Conservation (phyloP, 2,797 vertebrate genomes). For the Sitta carolinensis region DNA sequence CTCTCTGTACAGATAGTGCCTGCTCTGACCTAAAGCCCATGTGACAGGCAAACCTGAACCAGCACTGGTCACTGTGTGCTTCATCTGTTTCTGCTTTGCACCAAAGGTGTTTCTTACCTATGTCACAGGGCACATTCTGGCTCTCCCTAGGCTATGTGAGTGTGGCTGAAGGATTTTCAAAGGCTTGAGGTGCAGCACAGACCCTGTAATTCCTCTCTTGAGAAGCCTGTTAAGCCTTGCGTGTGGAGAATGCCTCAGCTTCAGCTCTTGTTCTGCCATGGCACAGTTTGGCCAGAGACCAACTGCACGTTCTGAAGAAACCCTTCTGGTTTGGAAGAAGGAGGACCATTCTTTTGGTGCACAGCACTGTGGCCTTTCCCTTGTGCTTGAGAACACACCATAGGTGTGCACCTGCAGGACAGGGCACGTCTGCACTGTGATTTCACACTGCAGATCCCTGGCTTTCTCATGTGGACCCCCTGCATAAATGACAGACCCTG, state of each 20-base stretch:
- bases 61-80: rapidly evolving
- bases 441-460: background rate
- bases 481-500: background rate
- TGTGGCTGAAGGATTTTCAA: background rate
- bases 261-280: background rate
- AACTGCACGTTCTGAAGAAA: background rate
- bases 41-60: background rate
- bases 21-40: background rate
- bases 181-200: background rate
- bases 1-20: background rate
- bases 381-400: background rate
- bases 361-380: background rate
- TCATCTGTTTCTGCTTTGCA: background rate
- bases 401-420: background rate
- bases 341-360: background rate
- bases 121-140: background rate
- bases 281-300: background rate
- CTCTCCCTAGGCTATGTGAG: background rate
- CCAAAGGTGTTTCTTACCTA: background rate
- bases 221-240: background rate
- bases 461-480: background rate
- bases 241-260: background rate
- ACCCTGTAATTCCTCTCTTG: background rate
- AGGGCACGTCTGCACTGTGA: background rate
- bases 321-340: background rate